Percentiles rank a stretch among this genome's conserved stretches.
Evolutionary conservation across 1,140 invertebrate species (phyloP).

Genomic region (Lordiphosa mommai): DNA sequence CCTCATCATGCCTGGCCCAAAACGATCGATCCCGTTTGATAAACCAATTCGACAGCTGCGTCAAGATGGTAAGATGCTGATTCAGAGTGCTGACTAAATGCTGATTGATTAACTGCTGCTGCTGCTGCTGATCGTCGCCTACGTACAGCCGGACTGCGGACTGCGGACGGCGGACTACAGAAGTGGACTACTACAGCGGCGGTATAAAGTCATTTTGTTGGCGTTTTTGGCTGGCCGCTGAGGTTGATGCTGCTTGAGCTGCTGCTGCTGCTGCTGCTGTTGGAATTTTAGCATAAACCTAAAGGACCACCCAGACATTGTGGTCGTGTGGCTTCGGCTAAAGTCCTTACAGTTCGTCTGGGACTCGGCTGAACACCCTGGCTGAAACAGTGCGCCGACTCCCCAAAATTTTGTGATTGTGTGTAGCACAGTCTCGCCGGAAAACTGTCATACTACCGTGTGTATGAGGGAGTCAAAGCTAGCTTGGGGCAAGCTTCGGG

Average conservation of each 20-base stretch:
- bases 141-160: constrained; percentile 6
- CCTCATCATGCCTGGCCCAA: too few species aligned
- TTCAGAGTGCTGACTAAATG: too few species aligned
- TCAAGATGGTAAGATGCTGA: too few species aligned
- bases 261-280: constrained; percentile 1
- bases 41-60: too few species aligned
- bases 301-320: constrained; percentile 9
- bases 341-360: too few species aligned
- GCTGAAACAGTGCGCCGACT: constrained; percentile 2
- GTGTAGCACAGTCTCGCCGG: constrained; percentile 16
- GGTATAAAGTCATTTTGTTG: constrained; percentile 40
- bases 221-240: constrained; percentile 9
- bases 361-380: neutral
- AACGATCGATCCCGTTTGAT: too few species aligned
- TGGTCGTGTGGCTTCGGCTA: neutral
- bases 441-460: constrained; percentile 19
- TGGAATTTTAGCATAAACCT: constrained; percentile 47
- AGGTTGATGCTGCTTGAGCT: constrained; percentile 6
- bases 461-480: constrained; percentile 7
- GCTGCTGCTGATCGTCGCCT: constrained; percentile 3
- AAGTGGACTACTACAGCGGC: constrained; percentile 22
- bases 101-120: too few species aligned
- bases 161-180: constrained; percentile 21
- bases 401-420: too few species aligned
- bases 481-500: constrained; percentile 10